phyloP scores from a whole-genome alignment of 2,797 vertebrate genomes.

The Helarctos malayanus region DNA sequence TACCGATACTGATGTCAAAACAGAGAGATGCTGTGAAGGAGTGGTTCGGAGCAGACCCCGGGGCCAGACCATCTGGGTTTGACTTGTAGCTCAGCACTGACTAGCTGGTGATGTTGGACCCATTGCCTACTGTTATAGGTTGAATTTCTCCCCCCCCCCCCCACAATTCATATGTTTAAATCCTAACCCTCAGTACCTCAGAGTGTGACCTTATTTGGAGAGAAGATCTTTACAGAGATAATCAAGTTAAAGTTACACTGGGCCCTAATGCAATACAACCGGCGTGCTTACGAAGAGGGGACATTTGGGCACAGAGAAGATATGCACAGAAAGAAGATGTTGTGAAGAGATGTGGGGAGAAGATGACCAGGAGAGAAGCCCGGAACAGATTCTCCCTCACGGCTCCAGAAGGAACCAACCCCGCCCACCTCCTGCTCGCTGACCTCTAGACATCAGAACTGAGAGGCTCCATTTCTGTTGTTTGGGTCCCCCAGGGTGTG shows the following conservation, averaged over 20 bases:
- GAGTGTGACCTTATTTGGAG: not conserved
- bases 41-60: not conserved
- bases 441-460: not conserved
- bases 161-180: not conserved
- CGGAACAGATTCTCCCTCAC: not conserved
- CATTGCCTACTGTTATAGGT: not conserved
- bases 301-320: not conserved
- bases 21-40: not conserved
- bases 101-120: not conserved
- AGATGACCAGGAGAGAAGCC: not conserved
- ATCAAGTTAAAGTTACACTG: not conserved
- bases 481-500: not conserved
- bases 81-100: not conserved
- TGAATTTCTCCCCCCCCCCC: not conserved
- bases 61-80: not conserved
- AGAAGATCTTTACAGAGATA: not conserved
- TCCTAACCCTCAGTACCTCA: not conserved
- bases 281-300: not conserved
- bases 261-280: not conserved
- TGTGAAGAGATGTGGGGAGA: not conserved
- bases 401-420: not conserved
- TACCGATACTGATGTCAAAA: slow-evolving; percentile 19
- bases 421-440: not conserved
- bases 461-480: not conserved
- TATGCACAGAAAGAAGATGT: not conserved